Evolutionary conservation across 2,113 vertebrate species (phyloP), one percentile per base, ranked within the genome.

Genomic region (Bubo bubo): DNA sequence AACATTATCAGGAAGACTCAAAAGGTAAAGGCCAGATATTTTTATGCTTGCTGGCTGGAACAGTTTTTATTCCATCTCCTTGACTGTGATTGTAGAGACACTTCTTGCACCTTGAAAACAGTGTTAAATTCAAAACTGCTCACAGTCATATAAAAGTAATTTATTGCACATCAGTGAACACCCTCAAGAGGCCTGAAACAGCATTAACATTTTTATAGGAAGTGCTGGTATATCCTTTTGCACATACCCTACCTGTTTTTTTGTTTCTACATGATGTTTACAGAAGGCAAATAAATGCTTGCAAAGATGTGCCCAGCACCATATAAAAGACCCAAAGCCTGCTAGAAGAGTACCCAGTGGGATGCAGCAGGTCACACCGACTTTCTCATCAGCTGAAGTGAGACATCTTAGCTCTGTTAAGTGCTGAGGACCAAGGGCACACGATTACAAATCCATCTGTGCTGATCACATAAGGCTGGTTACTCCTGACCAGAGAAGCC

Each of bases 11-110:
- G 58, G 56, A 67, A 47, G 20, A 47, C 20, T 74, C 68, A 63
- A 89, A 94, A 95, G 60, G 70, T 87, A 96, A 97, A 97, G 93
- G 77, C 64, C 76, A 87, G 86, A 53, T 82, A 89, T 70, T 91
- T 95, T 91, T 64, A 79, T 59, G 85, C 76, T 95, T 84, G 43
- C 70, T 91, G 75, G 37, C 41, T 75, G 86, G 53, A 85, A 91
- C 3, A 4, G 19, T 41, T 81, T 86, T 85, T 89, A 91, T 89
- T 94, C 83, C 47, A 53, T 63, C 35, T 91, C 64, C 35, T 88
- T 10, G 26, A 28, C 80, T 68, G 84, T 89, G 53, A 87, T 89
- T 89, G 82, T 62, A 85, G 45, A 87, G 79, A 80, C 49, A 82
- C 28, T 91, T 86, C 68, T 90, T 64, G 68, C 73, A 87, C 77